Evolutionary conservation across 2,113 vertebrate species (phyloP).

Genomic region (Micronycteris hirsuta): DNA sequence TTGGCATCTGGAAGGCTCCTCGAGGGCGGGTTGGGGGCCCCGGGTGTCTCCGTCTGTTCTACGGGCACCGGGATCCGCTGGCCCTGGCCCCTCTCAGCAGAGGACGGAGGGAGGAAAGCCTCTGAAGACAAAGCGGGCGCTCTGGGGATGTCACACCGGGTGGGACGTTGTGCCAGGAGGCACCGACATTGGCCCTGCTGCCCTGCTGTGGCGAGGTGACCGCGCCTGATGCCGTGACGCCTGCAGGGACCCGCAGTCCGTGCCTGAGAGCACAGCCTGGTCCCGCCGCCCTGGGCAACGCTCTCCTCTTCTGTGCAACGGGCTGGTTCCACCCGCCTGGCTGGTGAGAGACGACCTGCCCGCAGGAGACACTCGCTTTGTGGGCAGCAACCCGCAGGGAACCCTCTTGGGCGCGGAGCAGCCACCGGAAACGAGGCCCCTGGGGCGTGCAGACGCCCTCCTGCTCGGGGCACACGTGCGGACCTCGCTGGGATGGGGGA

Average conservation of each 20-base stretch:
- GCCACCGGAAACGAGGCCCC: not conserved
- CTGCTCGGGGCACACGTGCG: fast-evolving
- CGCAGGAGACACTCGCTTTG: fast-evolving
- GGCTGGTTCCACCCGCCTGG: not conserved
- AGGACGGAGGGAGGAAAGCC: not conserved
- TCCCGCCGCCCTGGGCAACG: fast-evolving
- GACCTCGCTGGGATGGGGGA: not conserved
- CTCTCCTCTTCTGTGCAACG: not conserved
- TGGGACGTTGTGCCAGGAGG: too few species aligned
- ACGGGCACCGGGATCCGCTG: not conserved
- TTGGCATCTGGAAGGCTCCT: too few species aligned
- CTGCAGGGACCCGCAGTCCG: fast-evolving
- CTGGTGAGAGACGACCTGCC: fast-evolving
- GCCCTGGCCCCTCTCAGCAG: not conserved
- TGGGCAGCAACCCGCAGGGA: fast-evolving
- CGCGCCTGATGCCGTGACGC: not conserved
- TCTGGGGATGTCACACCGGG: fast-evolving
- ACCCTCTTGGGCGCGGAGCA: not conserved
- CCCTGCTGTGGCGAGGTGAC: fast-evolving
- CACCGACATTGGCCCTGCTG: not conserved
- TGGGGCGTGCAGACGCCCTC: fast-evolving
- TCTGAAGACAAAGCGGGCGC: fast-evolving
- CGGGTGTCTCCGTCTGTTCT: fast-evolving
- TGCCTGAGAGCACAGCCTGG: not conserved
- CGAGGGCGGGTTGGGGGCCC: not conserved